Evolutionary conservation across 2,888 invertebrate genomes (phyloP).

Genomic region (Athalia rosae): DNA sequence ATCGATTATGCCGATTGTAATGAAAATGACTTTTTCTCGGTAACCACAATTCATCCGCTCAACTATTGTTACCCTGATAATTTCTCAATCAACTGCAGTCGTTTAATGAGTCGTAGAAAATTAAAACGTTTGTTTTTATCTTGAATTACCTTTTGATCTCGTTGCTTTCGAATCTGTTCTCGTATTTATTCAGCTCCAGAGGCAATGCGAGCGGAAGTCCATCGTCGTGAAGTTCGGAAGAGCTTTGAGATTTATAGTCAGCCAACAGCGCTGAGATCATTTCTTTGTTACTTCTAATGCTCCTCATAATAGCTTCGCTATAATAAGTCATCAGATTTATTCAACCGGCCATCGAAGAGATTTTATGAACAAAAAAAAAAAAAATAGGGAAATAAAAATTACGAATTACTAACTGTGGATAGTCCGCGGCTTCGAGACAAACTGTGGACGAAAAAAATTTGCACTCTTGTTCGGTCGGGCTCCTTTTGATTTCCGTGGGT

Average conservation of each 20-base stretch:
- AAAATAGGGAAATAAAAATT: neutral
- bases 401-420: slow-evolving; percentile 82
- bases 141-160: slow-evolving; percentile 68
- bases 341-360: neutral
- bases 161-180: slow-evolving; percentile 64
- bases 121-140: neutral
- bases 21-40: neutral
- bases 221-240: slow-evolving; percentile 77
- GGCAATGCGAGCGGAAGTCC: slow-evolving; percentile 74
- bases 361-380: neutral
- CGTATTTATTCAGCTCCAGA: slow-evolving; percentile 58
- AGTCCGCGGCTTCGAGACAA: slow-evolving; percentile 83
- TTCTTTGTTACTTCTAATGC: slow-evolving; percentile 81
- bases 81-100: slow-evolving; percentile 4
- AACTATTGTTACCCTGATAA: neutral
- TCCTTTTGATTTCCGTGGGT: slow-evolving; percentile 63
- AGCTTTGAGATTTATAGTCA: slow-evolving; percentile 79
- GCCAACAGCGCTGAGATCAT: slow-evolving; percentile 83
- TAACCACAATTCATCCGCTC: slow-evolving; percentile 10
- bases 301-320: slow-evolving; percentile 82
- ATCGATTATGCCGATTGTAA: neutral
- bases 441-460: slow-evolving; percentile 83
- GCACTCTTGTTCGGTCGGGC: slow-evolving; percentile 74
- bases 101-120: neutral
- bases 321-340: slow-evolving; percentile 52